Base-by-base conservation (phyloP, 2,888 invertebrate species). In the Leuctra nigra region DNA sequence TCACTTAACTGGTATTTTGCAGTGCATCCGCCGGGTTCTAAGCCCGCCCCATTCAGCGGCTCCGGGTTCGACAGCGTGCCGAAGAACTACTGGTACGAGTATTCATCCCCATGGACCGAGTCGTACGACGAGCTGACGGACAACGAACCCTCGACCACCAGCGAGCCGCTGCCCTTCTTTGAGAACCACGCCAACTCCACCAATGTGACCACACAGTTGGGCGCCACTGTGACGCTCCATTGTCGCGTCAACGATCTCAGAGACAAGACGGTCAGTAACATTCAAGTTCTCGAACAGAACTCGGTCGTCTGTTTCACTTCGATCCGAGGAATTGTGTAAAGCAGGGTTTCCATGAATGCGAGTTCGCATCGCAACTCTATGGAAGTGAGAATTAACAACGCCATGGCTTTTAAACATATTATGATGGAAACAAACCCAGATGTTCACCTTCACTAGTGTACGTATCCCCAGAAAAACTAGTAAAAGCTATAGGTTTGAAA, bases 151-250 rank as follows among this genome's bases (percentile, higher is more conserved):
- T 59, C 79, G 4, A 81, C 83, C n/a, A 81, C 82, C 2, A 77
- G 80, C 11, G 86, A 85, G 64, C 84, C 86, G 0, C 75, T 83
- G 62, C 86, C 87, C 0, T 84, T 81, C 71, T 87, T 87, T 69
- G 84, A 85, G 66, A 85, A 86, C 66, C 73, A 75, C 1, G 75
- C 76, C 62, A 75, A 78, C 14, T 58, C 66, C 4, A 76, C 82
- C 1, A 84, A 83, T 67, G 79, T 84, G 64, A 85, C 84, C 11
- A 79, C 83, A 0, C 86, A 85, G 66, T 68, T 85, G 9, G 81
- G 82, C 2, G 79, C 79, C 55, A 76, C 78, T 25, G 82, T 84
- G 3, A 76, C 81, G 62, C 69, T 86, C 53, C 83, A 84, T 64
- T 86, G 85, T 66, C 73, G 80, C 60, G 83, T 85, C 23, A 83